Percentiles rank a stretch among this genome's conserved stretches.
These are phyloP conservation scores for Ursus arctos DNA, from an alignment of 2,113 vertebrate species.

Conservation along the genomic window DNA sequence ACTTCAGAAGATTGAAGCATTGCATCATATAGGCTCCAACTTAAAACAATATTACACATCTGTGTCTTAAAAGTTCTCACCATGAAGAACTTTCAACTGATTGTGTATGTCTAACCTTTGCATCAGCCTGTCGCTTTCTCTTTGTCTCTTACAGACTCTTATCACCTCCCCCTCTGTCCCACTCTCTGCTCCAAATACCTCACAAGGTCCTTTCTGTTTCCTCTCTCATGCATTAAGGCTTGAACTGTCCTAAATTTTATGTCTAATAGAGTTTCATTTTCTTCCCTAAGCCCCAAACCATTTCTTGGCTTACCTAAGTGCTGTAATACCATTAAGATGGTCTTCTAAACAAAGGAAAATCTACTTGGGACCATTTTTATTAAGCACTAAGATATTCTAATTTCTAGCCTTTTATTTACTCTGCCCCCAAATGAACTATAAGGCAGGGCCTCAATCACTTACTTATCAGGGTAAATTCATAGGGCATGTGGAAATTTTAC, in stretches of 20 bases:
- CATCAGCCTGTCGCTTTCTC: neutral
- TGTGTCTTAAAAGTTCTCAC: neutral
- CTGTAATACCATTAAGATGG: neutral
- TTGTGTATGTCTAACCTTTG: neutral
- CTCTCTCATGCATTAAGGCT: neutral
- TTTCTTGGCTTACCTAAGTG: neutral
- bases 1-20: neutral
- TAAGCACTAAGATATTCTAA: neutral
- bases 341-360: neutral
- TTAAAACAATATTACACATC: neutral
- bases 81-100: neutral
- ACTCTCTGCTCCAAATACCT: neutral
- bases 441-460: neutral
- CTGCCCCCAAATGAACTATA: neutral
- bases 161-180: neutral
- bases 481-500: neutral
- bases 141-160: neutral
- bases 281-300: neutral
- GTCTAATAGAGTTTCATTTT: neutral
- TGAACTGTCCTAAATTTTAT: neutral
- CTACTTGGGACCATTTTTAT: neutral
- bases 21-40: neutral
- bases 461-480: neutral
- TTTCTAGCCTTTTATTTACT: neutral
- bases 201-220: neutral